phyloP scores from a whole-genome alignment of 2,888 invertebrate genomes.

The Drosophila engyochracea region DNA sequence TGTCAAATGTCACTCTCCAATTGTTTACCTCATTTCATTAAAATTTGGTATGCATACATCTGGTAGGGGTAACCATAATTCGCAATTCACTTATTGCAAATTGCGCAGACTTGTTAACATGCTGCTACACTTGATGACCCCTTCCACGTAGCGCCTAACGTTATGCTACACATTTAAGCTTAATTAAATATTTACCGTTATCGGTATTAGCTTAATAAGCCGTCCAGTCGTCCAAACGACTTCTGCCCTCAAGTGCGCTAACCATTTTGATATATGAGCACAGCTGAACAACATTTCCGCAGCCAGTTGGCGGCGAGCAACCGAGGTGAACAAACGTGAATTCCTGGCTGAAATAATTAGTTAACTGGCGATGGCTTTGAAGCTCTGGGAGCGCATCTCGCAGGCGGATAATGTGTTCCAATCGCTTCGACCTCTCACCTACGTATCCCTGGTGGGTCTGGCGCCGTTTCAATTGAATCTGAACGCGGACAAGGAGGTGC shows the following conservation, averaged over 20 bases:
- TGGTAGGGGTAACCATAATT: neutral
- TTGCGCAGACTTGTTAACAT: conserved; percentile 8
- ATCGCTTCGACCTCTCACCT: conserved; percentile 81
- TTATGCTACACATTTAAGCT: conserved; percentile 51
- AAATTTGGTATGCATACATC: conserved; percentile 5
- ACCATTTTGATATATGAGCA: conserved; percentile 58
- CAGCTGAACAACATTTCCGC: conserved; percentile 35
- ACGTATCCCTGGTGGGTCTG: conserved; percentile 82
- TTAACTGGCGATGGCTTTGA: conserved; percentile 67
- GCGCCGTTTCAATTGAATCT: conserved; percentile 82
- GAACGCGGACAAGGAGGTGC: conserved; percentile 79
- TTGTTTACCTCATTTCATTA: conserved; percentile 11
- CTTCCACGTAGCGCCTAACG: neutral
- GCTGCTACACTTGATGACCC: conserved; percentile 9
- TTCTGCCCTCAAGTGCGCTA: conserved; percentile 42
- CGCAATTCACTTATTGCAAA: conserved; percentile 30
- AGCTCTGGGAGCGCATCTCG: conserved; percentile 77
- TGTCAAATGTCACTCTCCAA: neutral
- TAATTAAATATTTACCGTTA: conserved; percentile 76
- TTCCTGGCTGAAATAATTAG: neutral
- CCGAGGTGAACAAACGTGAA: conserved; percentile 53
- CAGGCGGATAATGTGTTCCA: conserved; percentile 84
- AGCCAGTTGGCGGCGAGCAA: conserved; percentile 53
- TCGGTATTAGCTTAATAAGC: conserved; percentile 68
- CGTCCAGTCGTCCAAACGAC: conserved; percentile 54